Conservation (phyloP, 1,140 invertebrate genomes). For the Neodiprion pinetum region DNA sequence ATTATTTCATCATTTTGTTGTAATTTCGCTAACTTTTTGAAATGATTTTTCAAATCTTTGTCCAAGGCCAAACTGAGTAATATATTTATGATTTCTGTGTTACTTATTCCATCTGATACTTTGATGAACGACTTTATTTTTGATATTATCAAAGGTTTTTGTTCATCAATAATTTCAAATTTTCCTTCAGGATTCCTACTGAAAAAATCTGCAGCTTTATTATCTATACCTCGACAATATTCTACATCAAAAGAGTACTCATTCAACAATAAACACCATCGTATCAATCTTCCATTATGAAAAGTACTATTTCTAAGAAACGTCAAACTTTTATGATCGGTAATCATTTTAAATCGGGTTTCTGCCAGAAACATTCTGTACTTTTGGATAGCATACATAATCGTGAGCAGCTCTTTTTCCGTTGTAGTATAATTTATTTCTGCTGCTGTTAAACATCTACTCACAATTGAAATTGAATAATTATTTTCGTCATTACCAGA, state of each 20-base stretch:
- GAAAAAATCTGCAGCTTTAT: constrained; percentile 7
- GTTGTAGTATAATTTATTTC: constrained; percentile 17
- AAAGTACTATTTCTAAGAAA: constrained; percentile 14
- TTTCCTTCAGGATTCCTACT: constrained; percentile 11
- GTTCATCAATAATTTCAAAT: neutral
- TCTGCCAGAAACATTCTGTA: constrained; percentile 10
- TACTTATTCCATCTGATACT: neutral
- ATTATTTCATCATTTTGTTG: constrained; percentile 7
- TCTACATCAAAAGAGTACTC: constrained; percentile 8
- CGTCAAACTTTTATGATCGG: constrained; percentile 14
- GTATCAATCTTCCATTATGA: neutral
- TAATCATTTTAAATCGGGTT: constrained; percentile 16
- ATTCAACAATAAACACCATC: constrained; percentile 17
- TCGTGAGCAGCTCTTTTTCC: constrained; percentile 18
- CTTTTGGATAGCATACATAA: constrained; percentile 13
- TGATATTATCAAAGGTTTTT: neutral
- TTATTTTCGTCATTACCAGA: constrained; percentile 9
- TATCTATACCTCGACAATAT: constrained; percentile 17
- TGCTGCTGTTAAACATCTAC: constrained; percentile 14
- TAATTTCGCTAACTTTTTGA: constrained; percentile 10
- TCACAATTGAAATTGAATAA: constrained; percentile 18
- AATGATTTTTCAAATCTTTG: constrained; percentile 1
- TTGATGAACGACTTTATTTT: constrained; percentile 26
- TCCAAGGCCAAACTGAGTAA: neutral
- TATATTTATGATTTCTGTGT: neutral